A percentile compares a stretch with the other conserved stretches of the same genome.
Evolutionary conservation across 2,888 invertebrate species (phyloP).

Genomic region (Aquatica leii): DNA sequence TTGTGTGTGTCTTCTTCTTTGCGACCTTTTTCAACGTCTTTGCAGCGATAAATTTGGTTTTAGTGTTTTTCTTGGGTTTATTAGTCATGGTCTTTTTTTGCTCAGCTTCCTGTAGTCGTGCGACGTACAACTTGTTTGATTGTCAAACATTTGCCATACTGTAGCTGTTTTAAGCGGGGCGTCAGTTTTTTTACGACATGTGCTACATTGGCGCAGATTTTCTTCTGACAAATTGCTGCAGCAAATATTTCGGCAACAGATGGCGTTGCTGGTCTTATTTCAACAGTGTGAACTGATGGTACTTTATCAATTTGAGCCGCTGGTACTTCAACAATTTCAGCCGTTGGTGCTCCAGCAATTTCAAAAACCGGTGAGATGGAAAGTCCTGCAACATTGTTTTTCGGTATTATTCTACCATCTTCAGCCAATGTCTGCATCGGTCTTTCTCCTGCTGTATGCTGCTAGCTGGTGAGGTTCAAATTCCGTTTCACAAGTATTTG

Average conservation of each 20-base stretch:
- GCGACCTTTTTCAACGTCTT: too few relatives aligned
- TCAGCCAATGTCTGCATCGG: not conserved
- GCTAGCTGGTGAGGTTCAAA: conserved; percentile 3
- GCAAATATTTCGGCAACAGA: not conserved
- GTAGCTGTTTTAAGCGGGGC: not conserved
- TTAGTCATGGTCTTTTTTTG: not conserved
- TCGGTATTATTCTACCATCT: not conserved
- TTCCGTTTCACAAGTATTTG: too few relatives aligned
- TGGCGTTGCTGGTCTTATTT: not conserved
- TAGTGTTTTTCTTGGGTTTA: too few relatives aligned
- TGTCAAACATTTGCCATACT: not conserved
- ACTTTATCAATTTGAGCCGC: not conserved
- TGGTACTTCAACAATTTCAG: not conserved
- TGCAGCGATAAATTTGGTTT: too few relatives aligned
- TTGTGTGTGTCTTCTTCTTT: not conserved
- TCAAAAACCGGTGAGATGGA: not conserved
- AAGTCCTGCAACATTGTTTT: not conserved
- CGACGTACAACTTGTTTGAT: not conserved
- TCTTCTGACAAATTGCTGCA: too few relatives aligned
- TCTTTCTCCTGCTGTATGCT: not conserved
- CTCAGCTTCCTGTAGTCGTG: not conserved
- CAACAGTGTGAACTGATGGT: not conserved
- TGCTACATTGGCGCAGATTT: too few relatives aligned
- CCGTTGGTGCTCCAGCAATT: not conserved
- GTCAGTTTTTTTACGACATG: too few relatives aligned